Base-by-base conservation (phyloP, 2,888 invertebrate species). In the Hypselothyrea guttata region DNA sequence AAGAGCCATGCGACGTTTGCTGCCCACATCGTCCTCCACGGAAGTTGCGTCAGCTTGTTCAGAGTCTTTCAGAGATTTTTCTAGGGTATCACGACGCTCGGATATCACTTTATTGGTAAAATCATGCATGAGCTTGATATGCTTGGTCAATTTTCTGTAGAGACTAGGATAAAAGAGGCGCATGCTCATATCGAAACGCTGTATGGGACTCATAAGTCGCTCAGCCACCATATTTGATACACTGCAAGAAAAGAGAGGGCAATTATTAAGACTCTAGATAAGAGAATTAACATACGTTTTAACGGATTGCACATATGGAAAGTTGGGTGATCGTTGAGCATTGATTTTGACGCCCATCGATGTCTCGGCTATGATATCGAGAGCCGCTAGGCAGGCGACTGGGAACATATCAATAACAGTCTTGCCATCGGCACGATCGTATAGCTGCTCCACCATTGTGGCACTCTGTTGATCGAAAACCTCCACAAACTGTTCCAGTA, bases 401-500 rank as follows among this genome's bases (percentile, higher is more conserved):
- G 93, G 93, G 68, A 93, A 93, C 52, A 95, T 88, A 84, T 95
- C 92, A 30, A 88, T 64, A 0, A 89, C 78, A 2, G 83, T 86
- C 34, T 90, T 38, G 1, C 88, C 89, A 44, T 88, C 88, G 79
- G 88, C 65, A 70, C 86, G 76, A 91, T 92, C 12, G 91, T 88
- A 11, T 12, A 95, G 86, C 63, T 92, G 92, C 0, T 92, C 86
- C 0, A 92, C 88, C 72, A 95, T 90, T 8, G 93, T 90, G 13
- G 90, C 88, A 11, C 92, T 91, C 64, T 94, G 93, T 60, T 92
- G 92, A 76, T 94, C 93, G 86, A 95, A 95, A 0, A 94, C 92
- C 3, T 93, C 93, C 4, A 94, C 88, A 86, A 95, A 95, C 75
- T 94, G 92, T 82, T 95, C 93, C 27, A 96, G 89, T 53, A 95